These are phyloP conservation scores for Phrynosoma blainvillii DNA, from an alignment of 2,113 vertebrate species.

Conservation along the genomic window DNA sequence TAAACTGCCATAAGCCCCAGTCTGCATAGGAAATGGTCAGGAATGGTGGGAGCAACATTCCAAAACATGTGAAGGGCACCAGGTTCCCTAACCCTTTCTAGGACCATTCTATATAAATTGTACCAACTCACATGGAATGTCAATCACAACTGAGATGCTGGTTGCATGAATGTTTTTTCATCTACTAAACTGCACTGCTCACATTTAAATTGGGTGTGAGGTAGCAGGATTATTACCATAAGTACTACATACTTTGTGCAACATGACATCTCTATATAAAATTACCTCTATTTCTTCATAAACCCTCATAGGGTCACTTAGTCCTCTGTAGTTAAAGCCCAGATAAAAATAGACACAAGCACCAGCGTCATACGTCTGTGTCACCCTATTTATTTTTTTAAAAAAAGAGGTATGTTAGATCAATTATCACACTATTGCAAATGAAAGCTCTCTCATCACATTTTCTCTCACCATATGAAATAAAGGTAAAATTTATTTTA, in stretches of 20 bases:
- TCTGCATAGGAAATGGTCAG: too few relatives aligned
- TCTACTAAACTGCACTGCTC: neutral
- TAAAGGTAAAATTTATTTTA: neutral
- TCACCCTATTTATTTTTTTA: conserved; percentile 83
- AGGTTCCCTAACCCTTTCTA: too few relatives aligned
- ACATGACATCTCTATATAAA: conserved; percentile 13
- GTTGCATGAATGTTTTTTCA: neutral
- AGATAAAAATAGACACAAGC: conserved; percentile 99
- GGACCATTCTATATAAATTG: too few relatives aligned
- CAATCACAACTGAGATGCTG: too few relatives aligned
- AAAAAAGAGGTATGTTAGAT: conserved; percentile 52
- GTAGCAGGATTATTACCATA: neutral
- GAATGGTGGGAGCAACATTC: too few relatives aligned
- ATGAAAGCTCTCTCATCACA: conserved; percentile 44
- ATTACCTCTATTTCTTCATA: conserved; percentile 97
- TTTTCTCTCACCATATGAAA: neutral
- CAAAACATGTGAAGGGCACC: too few relatives aligned
- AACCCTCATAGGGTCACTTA: conserved; percentile 91
- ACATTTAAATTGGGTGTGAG: neutral
- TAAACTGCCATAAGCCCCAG: too few relatives aligned
- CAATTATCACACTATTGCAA: conserved; percentile 54
- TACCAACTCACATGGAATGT: too few relatives aligned
- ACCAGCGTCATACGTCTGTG: conserved; percentile 94
- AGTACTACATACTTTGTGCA: neutral
- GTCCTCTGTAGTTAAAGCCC: conserved; percentile 99